A percentile compares a stretch with the other conserved stretches of the same genome.
Evolutionary conservation across 1,140 invertebrate genomes (phyloP).

Genomic region (Leptopilina clavipes): DNA sequence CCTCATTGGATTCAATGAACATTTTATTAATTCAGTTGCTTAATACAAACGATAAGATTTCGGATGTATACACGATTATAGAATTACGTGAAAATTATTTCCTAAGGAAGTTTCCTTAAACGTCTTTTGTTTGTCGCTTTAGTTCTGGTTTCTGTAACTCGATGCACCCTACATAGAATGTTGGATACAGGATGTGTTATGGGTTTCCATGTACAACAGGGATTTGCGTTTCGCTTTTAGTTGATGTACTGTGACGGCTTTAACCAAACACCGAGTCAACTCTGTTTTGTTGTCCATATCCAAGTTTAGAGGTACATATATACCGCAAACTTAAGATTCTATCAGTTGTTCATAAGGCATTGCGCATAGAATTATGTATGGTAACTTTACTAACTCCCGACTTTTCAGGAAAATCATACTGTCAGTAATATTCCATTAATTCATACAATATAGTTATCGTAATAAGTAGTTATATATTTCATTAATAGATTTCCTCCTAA

Average conservation of each 20-base stretch:
- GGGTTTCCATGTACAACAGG: constrained; percentile 46
- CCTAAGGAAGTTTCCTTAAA: background rate
- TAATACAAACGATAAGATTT: background rate
- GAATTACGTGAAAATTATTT: background rate
- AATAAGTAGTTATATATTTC: background rate
- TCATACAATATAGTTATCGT: background rate
- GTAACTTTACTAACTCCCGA: background rate
- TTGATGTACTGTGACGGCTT: constrained; percentile 40
- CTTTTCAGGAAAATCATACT: background rate
- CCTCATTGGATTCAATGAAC: too few species aligned
- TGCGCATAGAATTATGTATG: constrained; percentile 34
- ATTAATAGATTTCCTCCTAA: background rate
- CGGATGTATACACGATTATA: background rate
- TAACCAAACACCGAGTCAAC: constrained; percentile 27
- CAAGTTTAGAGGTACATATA: constrained; percentile 37
- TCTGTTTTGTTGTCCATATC: constrained; percentile 42
- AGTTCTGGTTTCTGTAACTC: constrained; percentile 22
- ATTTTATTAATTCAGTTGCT: too few species aligned
- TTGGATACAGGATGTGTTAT: constrained; percentile 43
- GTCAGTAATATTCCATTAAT: background rate
- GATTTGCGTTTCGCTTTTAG: constrained; percentile 39
- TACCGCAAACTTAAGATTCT: constrained; percentile 47
- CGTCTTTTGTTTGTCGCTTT: background rate
- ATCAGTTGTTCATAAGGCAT: constrained; percentile 51
- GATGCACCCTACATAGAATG: constrained; percentile 20